Evolutionary conservation across 2,113 vertebrate species (phyloP).

Genomic region (Bucco capensis): DNA sequence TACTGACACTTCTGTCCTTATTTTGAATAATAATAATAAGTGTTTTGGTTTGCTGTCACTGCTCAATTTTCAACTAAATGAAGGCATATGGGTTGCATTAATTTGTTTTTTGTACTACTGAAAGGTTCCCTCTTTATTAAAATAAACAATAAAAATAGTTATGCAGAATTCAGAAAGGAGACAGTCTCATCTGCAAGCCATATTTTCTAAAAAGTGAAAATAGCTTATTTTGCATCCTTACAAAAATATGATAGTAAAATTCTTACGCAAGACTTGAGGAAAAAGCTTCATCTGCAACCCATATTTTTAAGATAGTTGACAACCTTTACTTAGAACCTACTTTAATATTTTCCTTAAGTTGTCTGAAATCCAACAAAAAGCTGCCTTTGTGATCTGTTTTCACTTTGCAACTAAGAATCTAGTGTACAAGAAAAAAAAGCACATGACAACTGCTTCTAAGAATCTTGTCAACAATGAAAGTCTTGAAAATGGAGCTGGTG

Average conservation of each 20-base stretch:
- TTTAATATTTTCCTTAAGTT: neutral
- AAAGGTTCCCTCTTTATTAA: neutral
- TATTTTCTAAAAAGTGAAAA: neutral
- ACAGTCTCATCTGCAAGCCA: neutral
- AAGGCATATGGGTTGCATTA: neutral
- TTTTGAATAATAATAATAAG: neutral
- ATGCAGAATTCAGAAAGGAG: neutral
- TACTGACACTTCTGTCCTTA: neutral
- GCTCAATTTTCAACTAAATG: slow-evolving; percentile 1
- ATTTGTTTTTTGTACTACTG: neutral
- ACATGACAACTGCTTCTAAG: neutral
- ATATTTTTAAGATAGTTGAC: neutral
- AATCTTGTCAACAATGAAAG: neutral
- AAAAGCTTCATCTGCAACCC: neutral
- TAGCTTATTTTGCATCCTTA: neutral
- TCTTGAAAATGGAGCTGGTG: neutral
- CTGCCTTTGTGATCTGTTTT: slow-evolving; percentile 6
- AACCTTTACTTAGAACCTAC: neutral
- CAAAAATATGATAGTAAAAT: neutral
- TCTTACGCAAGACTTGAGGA: neutral
- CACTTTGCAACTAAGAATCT: neutral
- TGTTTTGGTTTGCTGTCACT: neutral
- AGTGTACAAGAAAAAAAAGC: neutral
- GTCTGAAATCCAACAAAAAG: slow-evolving; percentile 2
- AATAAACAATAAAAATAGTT: neutral